Percentiles rank a stretch among this genome's conserved stretches.
These are phyloP conservation scores for Autographa gamma DNA, from an alignment of 2,888 invertebrate species.

Conservation along the genomic window DNA sequence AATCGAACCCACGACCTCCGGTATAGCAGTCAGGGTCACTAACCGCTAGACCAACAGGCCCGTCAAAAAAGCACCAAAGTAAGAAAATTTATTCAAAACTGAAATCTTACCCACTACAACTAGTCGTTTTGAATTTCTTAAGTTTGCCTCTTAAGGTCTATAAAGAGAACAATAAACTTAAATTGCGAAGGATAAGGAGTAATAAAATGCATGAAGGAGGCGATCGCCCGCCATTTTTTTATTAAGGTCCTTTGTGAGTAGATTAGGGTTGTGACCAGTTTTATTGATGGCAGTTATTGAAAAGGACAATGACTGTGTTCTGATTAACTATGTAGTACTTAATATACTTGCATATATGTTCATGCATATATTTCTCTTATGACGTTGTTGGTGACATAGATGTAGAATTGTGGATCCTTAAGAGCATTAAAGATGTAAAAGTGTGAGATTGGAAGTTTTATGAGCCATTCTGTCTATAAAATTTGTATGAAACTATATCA, in stretches of 20 bases:
- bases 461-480: too few relatives aligned
- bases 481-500: too few relatives aligned
- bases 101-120: background rate
- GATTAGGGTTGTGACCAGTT: slow-evolving; percentile 5
- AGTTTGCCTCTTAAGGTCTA: slow-evolving; percentile 13
- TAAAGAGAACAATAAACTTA: slow-evolving; percentile 30
- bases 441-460: background rate
- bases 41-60: too few relatives aligned
- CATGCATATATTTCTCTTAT: background rate
- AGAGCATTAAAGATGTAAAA: background rate
- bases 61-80: too few relatives aligned
- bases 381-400: background rate
- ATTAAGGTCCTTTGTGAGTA: slow-evolving; percentile 22
- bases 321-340: background rate
- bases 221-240: slow-evolving; percentile 35
- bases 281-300: slow-evolving; percentile 1
- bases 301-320: background rate
- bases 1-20: too few relatives aligned
- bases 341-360: background rate
- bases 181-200: slow-evolving; percentile 42
- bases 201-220: slow-evolving; percentile 43
- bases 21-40: too few relatives aligned
- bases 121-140: background rate
- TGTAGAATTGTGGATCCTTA: too few relatives aligned
- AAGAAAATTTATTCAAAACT: too few relatives aligned